Evolutionary conservation across 2,113 vertebrate genomes (phyloP), one percentile per base, ranked within the genome.

Genomic region (Tetraodon nigroviridis): DNA sequence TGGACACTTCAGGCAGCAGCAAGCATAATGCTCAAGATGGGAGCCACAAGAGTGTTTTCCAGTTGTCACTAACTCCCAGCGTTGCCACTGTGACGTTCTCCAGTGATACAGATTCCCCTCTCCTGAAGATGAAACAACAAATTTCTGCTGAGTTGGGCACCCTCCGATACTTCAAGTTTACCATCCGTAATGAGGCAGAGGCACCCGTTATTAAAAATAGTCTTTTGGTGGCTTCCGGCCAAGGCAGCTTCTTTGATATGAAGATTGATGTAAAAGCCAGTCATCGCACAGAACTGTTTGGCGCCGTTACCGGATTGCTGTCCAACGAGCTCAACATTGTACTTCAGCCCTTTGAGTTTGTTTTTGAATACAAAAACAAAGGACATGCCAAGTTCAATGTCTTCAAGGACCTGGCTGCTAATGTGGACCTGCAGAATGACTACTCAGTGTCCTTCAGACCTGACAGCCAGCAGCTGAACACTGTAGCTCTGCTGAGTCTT

Each of bases 401-500:
- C 41, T 87, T 89, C 21, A 79, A 93, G 52, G 86, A 68, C 61
- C 27, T 93, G 40, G 87, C 79, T 24, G 92, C 92, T 13, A 96
- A 96, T 75, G 84, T 97, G 68, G 94, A 96, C 22, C 86, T 95
- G 59, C 82, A 92, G 67, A 96, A 94, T 86, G 92, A 95, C 69
- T 94, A 95, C 37, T 81, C 83, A 1, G 80, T 92, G 54, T 73
- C 73, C 22, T 72, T 98, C 20, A 94, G 75, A 61, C 79, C 87
- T 4, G 77, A 81, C 4, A 71, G 76, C 73, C 94, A 98, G 59
- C 88, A 89, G 51, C 64, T 93, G 15, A 90, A 72, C 73, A 93
- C 92, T 84, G 69, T 92, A 67, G 83, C 89, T 51, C 68, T 79
- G 58, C 84, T 89, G 46, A 91, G 90, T 44, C 90, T 96, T 73